A percentile compares a stretch with the other conserved stretches of the same genome.
phyloP scores from a whole-genome alignment of 2,113 vertebrate species.

The Ivindomyrus marchei region DNA sequence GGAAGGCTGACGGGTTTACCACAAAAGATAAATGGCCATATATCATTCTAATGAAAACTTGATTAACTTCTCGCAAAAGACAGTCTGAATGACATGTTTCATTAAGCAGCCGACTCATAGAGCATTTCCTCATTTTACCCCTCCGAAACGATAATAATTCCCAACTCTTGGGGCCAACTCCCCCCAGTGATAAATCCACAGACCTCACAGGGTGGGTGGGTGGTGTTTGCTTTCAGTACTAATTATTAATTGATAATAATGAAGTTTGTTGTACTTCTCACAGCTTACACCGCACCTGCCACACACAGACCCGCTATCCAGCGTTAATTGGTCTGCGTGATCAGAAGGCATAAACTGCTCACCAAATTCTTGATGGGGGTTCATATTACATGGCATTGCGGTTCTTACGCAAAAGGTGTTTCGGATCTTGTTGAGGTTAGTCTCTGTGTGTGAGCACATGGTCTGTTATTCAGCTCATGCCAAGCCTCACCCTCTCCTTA shows the following conservation, averaged over 20 bases:
- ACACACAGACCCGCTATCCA: background rate
- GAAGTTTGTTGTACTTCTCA: background rate
- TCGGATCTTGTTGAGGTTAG: background rate
- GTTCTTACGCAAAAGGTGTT: background rate
- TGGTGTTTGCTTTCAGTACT: background rate
- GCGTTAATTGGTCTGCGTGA: background rate
- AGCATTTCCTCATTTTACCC: background rate
- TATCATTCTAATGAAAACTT: constrained; percentile 54
- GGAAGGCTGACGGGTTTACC: constrained; percentile 30
- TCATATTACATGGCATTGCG: background rate
- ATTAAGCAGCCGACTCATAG: constrained; percentile 29
- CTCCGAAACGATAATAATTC: background rate
- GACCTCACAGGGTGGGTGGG: background rate
- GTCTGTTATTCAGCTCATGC: background rate
- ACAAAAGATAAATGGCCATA: constrained; percentile 47
- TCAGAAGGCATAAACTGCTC: background rate
- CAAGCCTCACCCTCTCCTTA: background rate
- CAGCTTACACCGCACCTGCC: background rate
- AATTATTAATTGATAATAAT: background rate
- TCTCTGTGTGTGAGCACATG: background rate
- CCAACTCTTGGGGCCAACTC: background rate
- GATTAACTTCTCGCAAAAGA: constrained; percentile 46
- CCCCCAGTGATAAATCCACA: background rate
- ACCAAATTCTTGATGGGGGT: background rate
- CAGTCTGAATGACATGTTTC: constrained; percentile 37